Evolutionary conservation across 2,888 invertebrate genomes (phyloP), one percentile per base, ranked within the genome.

Genomic region (Hirtodrosophila trivittata): DNA sequence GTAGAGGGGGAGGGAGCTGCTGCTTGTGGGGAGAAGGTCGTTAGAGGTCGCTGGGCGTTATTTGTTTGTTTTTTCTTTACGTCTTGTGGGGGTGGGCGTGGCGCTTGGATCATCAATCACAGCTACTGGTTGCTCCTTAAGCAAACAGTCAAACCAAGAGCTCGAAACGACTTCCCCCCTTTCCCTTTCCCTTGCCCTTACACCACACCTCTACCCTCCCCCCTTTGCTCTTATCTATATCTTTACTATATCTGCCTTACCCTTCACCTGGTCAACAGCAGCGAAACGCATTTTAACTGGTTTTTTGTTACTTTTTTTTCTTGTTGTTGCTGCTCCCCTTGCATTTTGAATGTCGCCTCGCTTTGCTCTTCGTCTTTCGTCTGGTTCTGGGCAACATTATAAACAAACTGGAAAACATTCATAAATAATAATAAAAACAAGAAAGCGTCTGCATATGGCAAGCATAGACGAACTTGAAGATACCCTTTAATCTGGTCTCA

Each of bases 271-370:
- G 69, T 69, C 66, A 26, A 46, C 54, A 43, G 32, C 26, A 8
- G 37, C 25, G 25, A 33, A 57, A 30, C 69, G 47, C 69, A 54
- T 25, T 56, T 30, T 55, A 71, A 71, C 70, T 66, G 70, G 70
- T 71, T 71, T 71, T 21, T 26, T 14, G 33, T 54, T 33, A 33
- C 3, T n/a, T 8, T 2, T 33, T 46, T 16, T 14, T 45, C 21
- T 14, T 45, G 7, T 33, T 39, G 30, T 18, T 59, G 47, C 26
- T 55, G 54, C 54, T 55, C 41, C 55, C 55, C 55, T 63, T 75
- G 75, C 75, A 75, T 60, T 72, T 75, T 50, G 73, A 73, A 52
- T 73, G 76, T 56, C 81, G 39, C 63, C 41, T 45, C 59, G 42
- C n/a, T n/a, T n/a, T n/a, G n/a, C n/a, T n/a, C n/a, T 46, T 60